phyloP scores from a whole-genome alignment of 2,113 vertebrate genomes.

The Crotophaga sulcirostris region DNA sequence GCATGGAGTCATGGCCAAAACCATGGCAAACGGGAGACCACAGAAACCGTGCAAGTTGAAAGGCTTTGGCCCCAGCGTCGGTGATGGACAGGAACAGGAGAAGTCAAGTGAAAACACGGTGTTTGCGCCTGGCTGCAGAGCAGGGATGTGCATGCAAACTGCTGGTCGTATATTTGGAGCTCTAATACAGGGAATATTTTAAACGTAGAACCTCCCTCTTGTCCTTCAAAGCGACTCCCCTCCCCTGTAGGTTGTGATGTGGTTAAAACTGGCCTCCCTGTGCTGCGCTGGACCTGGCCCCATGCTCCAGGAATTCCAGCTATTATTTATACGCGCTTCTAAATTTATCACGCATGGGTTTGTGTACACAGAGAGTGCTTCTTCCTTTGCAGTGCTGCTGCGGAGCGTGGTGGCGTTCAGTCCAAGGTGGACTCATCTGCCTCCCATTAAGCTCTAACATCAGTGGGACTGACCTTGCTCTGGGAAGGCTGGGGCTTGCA shows the following conservation, averaged over 20 bases:
- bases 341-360: slow-evolving; percentile 5
- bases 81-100: slow-evolving; percentile 44
- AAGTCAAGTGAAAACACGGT: background rate
- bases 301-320: slow-evolving; percentile 45
- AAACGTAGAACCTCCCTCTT: background rate
- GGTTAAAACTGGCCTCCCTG: slow-evolving; percentile 31
- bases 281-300: slow-evolving; percentile 20
- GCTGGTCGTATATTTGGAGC: background rate
- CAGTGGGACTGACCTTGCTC: slow-evolving; percentile 72
- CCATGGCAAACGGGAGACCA: accelerated
- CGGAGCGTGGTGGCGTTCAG: background rate
- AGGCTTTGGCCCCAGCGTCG: background rate
- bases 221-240: background rate
- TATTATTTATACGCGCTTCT: slow-evolving; percentile 44
- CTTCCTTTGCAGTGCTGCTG: background rate
- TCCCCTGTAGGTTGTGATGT: background rate
- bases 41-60: background rate
- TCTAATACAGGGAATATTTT: background rate
- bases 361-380: background rate
- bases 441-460: slow-evolving; percentile 55
- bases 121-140: background rate
- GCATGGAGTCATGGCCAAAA: background rate
- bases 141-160: background rate
- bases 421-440: slow-evolving; percentile 50
- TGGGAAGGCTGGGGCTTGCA: slow-evolving; percentile 75